Conservation (phyloP, 2,797 vertebrate genomes). For the Sarcophilus harrisii region DNA sequence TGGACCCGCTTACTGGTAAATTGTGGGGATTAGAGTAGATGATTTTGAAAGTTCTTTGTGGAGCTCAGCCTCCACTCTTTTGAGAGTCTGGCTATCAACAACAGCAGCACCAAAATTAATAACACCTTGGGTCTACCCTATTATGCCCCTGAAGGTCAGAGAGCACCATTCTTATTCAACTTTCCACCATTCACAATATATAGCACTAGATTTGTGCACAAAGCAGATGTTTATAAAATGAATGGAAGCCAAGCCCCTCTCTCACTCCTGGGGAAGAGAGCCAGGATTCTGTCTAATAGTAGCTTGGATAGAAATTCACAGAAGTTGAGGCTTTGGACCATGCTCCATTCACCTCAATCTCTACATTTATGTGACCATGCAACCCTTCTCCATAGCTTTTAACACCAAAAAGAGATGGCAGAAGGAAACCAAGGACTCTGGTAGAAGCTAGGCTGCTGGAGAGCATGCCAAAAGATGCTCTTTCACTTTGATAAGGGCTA, state of each 20-base stretch:
- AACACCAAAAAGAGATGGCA: not conserved
- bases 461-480: not conserved
- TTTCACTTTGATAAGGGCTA: not conserved
- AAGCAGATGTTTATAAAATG: not conserved
- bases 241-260: not conserved
- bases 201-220: not conserved
- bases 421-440: not conserved
- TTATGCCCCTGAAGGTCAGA: not conserved
- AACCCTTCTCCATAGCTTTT: not conserved
- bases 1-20: not conserved
- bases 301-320: not conserved
- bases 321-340: not conserved
- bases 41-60: not conserved
- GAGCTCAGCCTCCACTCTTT: not conserved
- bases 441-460: not conserved
- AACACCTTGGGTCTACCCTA: not conserved
- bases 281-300: not conserved
- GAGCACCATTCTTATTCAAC: not conserved
- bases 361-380: not conserved
- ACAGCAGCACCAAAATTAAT: not conserved
- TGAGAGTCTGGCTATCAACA: not conserved
- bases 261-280: no score
- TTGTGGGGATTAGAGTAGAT: not conserved
- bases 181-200: not conserved
- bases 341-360: not conserved